phyloP scores from a whole-genome alignment of 2,113 vertebrate species.

The Cyanoliseus patagonus region DNA sequence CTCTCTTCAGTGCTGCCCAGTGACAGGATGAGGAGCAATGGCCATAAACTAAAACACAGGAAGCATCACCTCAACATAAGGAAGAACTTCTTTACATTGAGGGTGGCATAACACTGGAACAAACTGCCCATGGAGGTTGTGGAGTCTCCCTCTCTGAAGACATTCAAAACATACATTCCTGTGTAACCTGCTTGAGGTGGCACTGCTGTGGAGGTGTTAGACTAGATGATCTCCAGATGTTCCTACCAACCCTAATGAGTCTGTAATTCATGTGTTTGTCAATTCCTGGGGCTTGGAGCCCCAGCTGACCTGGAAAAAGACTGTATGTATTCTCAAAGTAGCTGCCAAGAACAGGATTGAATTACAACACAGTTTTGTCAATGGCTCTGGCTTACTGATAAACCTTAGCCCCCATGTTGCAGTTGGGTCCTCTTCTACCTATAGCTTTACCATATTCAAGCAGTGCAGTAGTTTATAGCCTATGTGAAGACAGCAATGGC shows the following conservation, averaged over 20 bases:
- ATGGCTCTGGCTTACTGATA: neutral
- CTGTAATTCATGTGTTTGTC: neutral
- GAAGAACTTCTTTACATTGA: neutral
- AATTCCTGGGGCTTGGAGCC: neutral
- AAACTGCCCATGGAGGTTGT: neutral
- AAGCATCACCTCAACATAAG: neutral
- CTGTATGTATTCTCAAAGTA: neutral
- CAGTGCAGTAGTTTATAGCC: neutral
- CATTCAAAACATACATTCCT: neutral
- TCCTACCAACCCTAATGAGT: neutral
- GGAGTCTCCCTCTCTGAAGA: neutral
- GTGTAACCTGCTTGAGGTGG: neutral
- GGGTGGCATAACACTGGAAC: neutral
- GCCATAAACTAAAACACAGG: neutral
- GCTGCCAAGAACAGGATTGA: neutral
- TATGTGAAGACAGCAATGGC: neutral
- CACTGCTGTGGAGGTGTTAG: neutral
- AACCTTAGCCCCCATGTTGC: neutral
- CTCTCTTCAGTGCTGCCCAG: neutral
- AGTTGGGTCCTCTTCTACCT: neutral
- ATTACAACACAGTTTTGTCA: neutral
- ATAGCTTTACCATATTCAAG: neutral
- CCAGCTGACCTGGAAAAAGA: neutral
- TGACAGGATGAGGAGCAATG: neutral
- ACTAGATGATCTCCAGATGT: neutral